Base-by-base conservation (phyloP, 2,113 vertebrate species). In the Odobenus rosmarus region DNA sequence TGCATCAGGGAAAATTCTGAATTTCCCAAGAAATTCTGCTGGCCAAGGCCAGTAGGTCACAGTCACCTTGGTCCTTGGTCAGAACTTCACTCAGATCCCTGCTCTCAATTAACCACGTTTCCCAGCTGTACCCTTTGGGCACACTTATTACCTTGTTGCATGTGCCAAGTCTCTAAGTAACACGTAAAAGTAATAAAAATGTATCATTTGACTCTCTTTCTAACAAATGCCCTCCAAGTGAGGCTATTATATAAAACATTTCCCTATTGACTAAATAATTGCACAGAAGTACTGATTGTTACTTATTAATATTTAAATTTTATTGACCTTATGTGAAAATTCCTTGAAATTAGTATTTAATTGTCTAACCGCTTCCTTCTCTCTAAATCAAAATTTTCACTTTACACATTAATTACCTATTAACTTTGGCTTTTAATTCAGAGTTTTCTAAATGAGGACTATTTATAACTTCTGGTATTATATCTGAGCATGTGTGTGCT, bases 351-450 rank as follows among this genome's bases (percentile, higher is more conserved):
- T 93, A 89, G 16, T 82, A 55, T 57, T 53, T 76, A 90, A 95
- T 91, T 97, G 51, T 86, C 49, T 53, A 88, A 74, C 11, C 57
- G 28, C 28, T 69, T 93, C 80, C 28, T 96, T 93, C 74, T 46
- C n/a, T 94, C 67, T 83, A 96, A 95, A 91, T 74, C 57, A 46
- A 69, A 57, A 39, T 24, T 82, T 97, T 88, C 46, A 39, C 79
- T 94, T 72, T 36, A 53, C 31, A 81, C 46, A 97, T 67, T 96
- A 67, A 97, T 97, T 97, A 97, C 46, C n/a, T 88, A 92, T 91
- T 95, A 93, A 55, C 12, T 87, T 90, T 90, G 42, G n/a, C 39
- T 89, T 98, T 98, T 97, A 85, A 96, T 86, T 97, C 74, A 81
- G 88, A 89, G n/a, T 93, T 98, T 94, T 79, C 90, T 8, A 72